These are phyloP conservation scores for Halocynthia aurantium DNA, from an alignment of 23 tunicate species.

Conservation along the genomic window DNA sequence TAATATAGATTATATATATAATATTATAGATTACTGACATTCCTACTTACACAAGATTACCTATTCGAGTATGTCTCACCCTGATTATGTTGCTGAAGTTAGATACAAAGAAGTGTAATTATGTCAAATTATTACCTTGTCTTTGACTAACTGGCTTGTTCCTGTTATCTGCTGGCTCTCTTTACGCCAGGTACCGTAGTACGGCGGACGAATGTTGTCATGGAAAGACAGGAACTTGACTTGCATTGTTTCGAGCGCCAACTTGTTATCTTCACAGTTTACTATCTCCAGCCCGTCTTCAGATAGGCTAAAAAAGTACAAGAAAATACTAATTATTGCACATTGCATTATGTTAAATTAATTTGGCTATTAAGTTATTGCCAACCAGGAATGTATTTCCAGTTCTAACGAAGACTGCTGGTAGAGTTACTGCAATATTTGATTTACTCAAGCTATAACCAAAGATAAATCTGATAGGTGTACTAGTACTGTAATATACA, in stretches of 20 bases:
- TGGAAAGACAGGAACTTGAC: constrained; percentile 68
- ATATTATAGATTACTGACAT: not conserved
- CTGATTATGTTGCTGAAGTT: too few relatives aligned
- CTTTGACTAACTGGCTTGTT: constrained; percentile 52
- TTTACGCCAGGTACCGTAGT: constrained; percentile 81
- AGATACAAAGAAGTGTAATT: not conserved
- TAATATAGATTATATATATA: constrained; percentile 1
- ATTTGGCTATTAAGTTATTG: not conserved
- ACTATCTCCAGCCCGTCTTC: constrained; percentile 79
- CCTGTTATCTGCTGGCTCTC: constrained; percentile 30
- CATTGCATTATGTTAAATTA: not conserved
- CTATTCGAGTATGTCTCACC: too few relatives aligned
- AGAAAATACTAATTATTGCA: not conserved
- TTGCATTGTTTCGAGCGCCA: constrained; percentile 10
- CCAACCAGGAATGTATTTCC: too few relatives aligned
- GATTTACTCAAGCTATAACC: too few relatives aligned
- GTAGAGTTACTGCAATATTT: too few relatives aligned
- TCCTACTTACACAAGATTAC: not conserved
- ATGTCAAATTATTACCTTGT: constrained; percentile 34
- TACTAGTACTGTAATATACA: too few relatives aligned
- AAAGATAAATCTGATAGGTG: too few relatives aligned
- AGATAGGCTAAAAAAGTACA: constrained; percentile 31
- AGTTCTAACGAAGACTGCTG: too few relatives aligned
- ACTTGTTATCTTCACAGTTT: constrained; percentile 4
- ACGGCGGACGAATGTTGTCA: constrained; percentile 82